Evolutionary conservation across 1,140 invertebrate genomes (phyloP), one percentile per base, ranked within the genome.

Genomic region (Sminthurides bifidus): DNA sequence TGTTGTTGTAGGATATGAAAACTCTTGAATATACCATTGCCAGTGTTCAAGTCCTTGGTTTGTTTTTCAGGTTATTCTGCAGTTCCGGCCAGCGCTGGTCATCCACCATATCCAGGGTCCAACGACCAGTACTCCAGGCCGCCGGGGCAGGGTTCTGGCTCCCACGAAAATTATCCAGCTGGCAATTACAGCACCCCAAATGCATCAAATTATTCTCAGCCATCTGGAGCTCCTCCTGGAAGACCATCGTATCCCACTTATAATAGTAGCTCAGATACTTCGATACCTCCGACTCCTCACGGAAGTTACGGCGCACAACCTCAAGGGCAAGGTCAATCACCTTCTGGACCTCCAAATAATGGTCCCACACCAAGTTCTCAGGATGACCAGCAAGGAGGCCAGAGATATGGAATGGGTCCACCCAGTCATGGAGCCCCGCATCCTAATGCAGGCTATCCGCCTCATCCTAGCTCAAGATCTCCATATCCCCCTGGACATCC

Each of bases 311-410:
- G 72, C n/a, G 37, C 63, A 27, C 44, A 52, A 54, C 46, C 54
- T 33, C 44, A 19, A 26, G 26, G 52, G 27, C 43, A 52, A 5
- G 73, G 72, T 61, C 69, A 67, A 56, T 73, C 72, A 37, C 56
- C 44, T n/a, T n/a, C n/a, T n/a, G n/a, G 21, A 30, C 52, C n/a
- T n/a, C 40, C 40, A 43, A 43, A 10, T 43, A 43, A 19, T 29
- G 44, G 21, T 30, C 23, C n/a, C 57, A 12, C 56, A 31, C 77
- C 77, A 66, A 72, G 38, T 33, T 37, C 52, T 15, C 14, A 43
- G 6, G 80, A 79, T 57, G 77, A 81, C 29, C 53, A 58, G 21
- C 35, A 44, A 24, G n/a, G n/a, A n/a, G 23, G 38, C 15, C 33
- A 55, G 15, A 58, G 56, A 35, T 59, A 59, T 29, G 37, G n/a